Percentiles rank a stretch among this genome's conserved stretches.
Evolutionary conservation across 1,140 invertebrate genomes (phyloP).

Genomic region (Lordiphosa mommai): DNA sequence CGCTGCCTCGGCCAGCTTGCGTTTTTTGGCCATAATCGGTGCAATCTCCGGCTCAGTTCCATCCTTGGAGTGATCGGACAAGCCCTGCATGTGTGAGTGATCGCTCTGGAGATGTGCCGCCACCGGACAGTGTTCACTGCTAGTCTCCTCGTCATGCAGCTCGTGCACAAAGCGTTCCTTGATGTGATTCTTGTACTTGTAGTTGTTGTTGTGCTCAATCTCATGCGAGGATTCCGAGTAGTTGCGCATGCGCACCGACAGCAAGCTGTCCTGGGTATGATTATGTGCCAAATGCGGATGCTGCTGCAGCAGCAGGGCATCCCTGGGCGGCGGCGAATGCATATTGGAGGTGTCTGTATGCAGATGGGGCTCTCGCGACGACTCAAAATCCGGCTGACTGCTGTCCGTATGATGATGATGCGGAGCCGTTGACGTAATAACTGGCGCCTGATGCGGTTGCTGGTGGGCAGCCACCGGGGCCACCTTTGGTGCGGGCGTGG

Average conservation of each 20-base stretch:
- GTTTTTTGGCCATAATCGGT: slow-evolving; percentile 73
- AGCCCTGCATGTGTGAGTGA: slow-evolving; percentile 64
- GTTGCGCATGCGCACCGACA: slow-evolving; percentile 71
- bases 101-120: slow-evolving; percentile 65
- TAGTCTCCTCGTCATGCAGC: slow-evolving; percentile 72
- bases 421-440: slow-evolving; percentile 73
- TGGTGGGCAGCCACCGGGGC: slow-evolving; percentile 32
- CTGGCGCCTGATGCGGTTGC: slow-evolving; percentile 69
- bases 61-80: slow-evolving; percentile 76
- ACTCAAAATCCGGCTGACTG: slow-evolving; percentile 77
- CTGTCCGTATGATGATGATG: slow-evolving; percentile 72
- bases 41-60: slow-evolving; percentile 74
- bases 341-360: slow-evolving; percentile 78
- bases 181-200: slow-evolving; percentile 97
- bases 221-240: slow-evolving; percentile 80
- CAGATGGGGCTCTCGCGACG: slow-evolving; percentile 65
- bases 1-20: slow-evolving; percentile 64
- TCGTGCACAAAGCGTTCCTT: slow-evolving; percentile 88
- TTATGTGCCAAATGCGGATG: slow-evolving; percentile 56
- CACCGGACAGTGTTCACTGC: slow-evolving; percentile 60
- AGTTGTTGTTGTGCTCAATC: slow-evolving; percentile 83
- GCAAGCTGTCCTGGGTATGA: slow-evolving; percentile 51
- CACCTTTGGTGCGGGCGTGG: slow-evolving; percentile 11
- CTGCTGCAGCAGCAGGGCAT: slow-evolving; percentile 51
- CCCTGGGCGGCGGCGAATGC: slow-evolving; percentile 73